Evolutionary conservation across 2,113 vertebrate species (phyloP), one percentile per base, ranked within the genome.

Genomic region (Collichthys lucidus): DNA sequence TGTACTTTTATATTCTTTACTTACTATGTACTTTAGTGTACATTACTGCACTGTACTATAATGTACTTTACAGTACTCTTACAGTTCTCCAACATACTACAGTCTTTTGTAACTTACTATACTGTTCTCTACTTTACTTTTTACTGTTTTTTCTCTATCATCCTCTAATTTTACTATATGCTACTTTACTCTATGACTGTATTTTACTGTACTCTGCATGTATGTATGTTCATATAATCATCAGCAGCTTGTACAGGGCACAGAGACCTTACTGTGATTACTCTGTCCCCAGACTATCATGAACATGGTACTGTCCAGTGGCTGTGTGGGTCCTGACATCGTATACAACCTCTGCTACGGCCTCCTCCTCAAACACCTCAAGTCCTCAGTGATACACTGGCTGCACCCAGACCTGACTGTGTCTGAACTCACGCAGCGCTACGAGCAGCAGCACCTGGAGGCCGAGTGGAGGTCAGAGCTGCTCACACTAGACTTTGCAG

Each of bases 301-400:
- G 73, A 84, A 86, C 4, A 91, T 92, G 55, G 97, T 99, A 82
- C 92, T 99, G 88, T 86, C 94, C 85, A 98, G 97, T 0, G 97
- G 97, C 4, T 95, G 98, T 1, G 94, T 99, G 0, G 98, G 98
- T n/a, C 97, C 98, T 0, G 93, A 94, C 78, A 96, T 99, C 84
- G 92, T 89, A 68, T 77, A 96, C 85, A 52, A 75, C 1, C 93
- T 94, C n/a, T 97, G 96, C 90, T 99, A 97, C 4, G 95, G 96
- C 50, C 95, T 99, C 20, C 94, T 97, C 31, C 95, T 99, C 75
- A 98, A 98, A 82, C 98, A 99, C 60, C 95, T 99, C 80, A 98
- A 99, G 74, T 99, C 98, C 0, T 95, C 97, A 0, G 97, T 96
- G 92, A 94, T 95, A 59, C 96, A 99, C 55, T 99, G 98, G 98